Evolutionary conservation across 2,797 vertebrate genomes (phyloP).

Genomic region (Sebastes itinus): DNA sequence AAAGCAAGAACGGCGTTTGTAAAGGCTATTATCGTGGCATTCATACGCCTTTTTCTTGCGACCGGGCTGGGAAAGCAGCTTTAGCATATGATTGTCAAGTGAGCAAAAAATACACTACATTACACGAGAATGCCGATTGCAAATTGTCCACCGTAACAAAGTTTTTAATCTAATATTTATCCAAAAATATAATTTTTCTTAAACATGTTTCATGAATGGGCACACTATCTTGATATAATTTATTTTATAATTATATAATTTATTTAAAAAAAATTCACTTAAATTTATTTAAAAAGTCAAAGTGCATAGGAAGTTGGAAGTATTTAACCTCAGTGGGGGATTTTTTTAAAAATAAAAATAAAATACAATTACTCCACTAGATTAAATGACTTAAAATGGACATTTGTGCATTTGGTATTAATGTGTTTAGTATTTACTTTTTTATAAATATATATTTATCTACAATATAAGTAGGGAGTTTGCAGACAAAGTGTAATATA

Average conservation of each 20-base stretch:
- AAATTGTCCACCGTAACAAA: background rate
- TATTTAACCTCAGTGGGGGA: background rate
- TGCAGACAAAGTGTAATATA: background rate
- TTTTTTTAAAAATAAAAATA: background rate
- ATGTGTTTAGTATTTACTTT: background rate
- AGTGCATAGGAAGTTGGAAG: background rate
- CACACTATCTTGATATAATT: background rate
- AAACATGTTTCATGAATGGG: background rate
- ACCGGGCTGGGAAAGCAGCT: no score
- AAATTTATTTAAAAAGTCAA: background rate
- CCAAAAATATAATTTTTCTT: background rate
- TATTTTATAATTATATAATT: no score
- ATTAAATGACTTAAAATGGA: background rate
- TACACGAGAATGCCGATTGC: background rate
- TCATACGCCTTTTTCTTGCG: no score
- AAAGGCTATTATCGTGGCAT: no score
- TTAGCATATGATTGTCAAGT: background rate
- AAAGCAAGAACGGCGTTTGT: no score
- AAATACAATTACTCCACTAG: background rate
- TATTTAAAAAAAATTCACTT: background rate
- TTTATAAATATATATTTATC: background rate
- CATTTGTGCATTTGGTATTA: background rate
- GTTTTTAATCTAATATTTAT: background rate
- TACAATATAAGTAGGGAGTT: background rate
- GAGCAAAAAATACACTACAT: background rate